A percentile compares a stretch with the other conserved stretches of the same genome.
Evolutionary conservation across 1,140 invertebrate species (phyloP).

Genomic region (Lepeophtheirus salmonis): DNA sequence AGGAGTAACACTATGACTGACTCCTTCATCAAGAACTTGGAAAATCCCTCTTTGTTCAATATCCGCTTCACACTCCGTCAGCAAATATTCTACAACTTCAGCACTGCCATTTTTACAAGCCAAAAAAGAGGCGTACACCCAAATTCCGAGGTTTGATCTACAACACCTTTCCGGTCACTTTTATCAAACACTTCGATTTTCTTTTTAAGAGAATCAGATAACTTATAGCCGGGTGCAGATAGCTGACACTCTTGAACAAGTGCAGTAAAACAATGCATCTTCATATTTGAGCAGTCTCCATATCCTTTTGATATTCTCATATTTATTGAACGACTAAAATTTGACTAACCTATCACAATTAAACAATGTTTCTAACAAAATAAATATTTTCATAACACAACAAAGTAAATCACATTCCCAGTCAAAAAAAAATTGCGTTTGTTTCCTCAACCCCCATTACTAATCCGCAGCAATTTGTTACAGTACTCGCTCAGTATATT

Average conservation of each 20-base stretch:
- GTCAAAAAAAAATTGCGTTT: too few species aligned
- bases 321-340: too few species aligned
- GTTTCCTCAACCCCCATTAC: too few species aligned
- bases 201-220: slow-evolving; percentile 21
- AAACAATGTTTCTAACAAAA: too few species aligned
- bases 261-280: slow-evolving; percentile 5
- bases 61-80: slow-evolving; percentile 28
- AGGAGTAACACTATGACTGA: slow-evolving; percentile 28
- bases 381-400: too few species aligned
- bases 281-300: background rate
- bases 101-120: slow-evolving; percentile 27
- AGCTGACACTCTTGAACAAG: slow-evolving; percentile 17
- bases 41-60: slow-evolving; percentile 28
- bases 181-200: slow-evolving; percentile 22
- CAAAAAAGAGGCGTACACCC: slow-evolving; percentile 27
- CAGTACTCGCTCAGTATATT: too few species aligned
- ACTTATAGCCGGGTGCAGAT: slow-evolving; percentile 19
- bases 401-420: too few species aligned
- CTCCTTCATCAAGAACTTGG: slow-evolving; percentile 25
- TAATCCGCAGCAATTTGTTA: too few species aligned
- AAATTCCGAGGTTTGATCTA: slow-evolving; percentile 22
- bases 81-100: slow-evolving; percentile 28
- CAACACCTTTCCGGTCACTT: slow-evolving; percentile 23
- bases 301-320: slow-evolving; percentile 10
- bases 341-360: too few species aligned